Evolutionary conservation across 2,113 vertebrate species (phyloP).

Genomic region (Numida meleagris): DNA sequence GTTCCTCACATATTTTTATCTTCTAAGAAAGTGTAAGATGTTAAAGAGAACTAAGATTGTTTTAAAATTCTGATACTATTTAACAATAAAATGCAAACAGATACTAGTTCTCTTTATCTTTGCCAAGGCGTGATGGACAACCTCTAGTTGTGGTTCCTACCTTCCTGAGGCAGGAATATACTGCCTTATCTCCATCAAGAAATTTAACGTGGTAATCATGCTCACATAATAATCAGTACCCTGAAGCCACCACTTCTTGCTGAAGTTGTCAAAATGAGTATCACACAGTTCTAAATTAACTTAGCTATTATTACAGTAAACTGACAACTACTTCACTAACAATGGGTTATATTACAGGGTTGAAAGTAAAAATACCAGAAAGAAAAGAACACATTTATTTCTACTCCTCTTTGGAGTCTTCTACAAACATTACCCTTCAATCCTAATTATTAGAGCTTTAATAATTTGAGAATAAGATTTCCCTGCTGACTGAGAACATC

Average conservation of each 20-base stretch:
- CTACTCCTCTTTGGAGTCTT: background rate
- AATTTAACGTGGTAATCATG: background rate
- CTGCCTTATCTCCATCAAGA: background rate
- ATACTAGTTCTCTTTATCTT: background rate
- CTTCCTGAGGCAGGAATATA: background rate
- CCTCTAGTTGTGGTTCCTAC: background rate
- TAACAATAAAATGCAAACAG: background rate
- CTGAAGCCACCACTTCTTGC: background rate
- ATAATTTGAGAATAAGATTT: background rate
- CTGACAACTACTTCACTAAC: background rate
- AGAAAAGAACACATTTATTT: background rate
- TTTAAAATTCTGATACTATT: background rate
- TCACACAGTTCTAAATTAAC: background rate
- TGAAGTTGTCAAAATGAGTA: background rate
- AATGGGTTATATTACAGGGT: background rate
- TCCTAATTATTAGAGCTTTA: background rate
- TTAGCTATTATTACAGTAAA: background rate
- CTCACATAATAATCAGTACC: background rate
- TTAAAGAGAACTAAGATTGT: background rate
- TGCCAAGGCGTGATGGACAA: background rate
- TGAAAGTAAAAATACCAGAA: background rate
- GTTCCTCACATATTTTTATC: background rate
- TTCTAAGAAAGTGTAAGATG: background rate
- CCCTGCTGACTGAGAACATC: background rate
- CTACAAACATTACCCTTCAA: background rate